A percentile compares a stretch with the other conserved stretches of the same genome.
Evolutionary conservation across 2,113 vertebrate genomes (phyloP).

Genomic region (Peromyscus leucopus): DNA sequence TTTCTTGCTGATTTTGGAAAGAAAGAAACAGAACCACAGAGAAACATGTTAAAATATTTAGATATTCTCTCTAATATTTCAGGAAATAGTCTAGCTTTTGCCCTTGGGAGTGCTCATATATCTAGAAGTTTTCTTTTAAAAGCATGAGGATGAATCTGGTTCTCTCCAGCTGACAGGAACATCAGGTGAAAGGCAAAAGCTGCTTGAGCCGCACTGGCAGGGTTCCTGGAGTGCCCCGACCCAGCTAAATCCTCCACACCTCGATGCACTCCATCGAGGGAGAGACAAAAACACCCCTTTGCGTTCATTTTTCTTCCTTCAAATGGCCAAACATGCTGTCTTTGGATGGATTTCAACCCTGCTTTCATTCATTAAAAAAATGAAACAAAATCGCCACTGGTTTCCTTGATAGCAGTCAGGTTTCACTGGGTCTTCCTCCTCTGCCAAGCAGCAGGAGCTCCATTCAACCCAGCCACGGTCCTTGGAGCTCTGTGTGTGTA

Average conservation of each 20-base stretch:
- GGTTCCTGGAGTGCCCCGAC: slow-evolving; percentile 8
- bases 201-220: neutral
- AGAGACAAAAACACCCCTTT: slow-evolving; percentile 86
- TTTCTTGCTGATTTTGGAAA: neutral
- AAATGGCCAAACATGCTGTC: slow-evolving; percentile 94
- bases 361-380: slow-evolving; percentile 92
- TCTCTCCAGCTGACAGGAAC: neutral
- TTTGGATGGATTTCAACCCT: slow-evolving; percentile 93
- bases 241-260: slow-evolving; percentile 85
- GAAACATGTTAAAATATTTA: neutral
- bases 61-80: neutral
- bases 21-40: neutral
- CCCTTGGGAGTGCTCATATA: neutral
- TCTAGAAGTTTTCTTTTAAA: neutral
- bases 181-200: slow-evolving; percentile 11
- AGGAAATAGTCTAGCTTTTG: slow-evolving; percentile 8
- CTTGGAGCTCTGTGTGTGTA: slow-evolving; percentile 85
- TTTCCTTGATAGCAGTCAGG: slow-evolving; percentile 92
- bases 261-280: slow-evolving; percentile 86
- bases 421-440: slow-evolving; percentile 89
- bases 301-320: slow-evolving; percentile 89
- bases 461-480: slow-evolving; percentile 89
- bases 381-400: slow-evolving; percentile 95
- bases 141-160: neutral
- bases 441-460: slow-evolving; percentile 88